Evolutionary conservation across 2,797 vertebrate species (phyloP).

Genomic region (Megaceryle alcyon): DNA sequence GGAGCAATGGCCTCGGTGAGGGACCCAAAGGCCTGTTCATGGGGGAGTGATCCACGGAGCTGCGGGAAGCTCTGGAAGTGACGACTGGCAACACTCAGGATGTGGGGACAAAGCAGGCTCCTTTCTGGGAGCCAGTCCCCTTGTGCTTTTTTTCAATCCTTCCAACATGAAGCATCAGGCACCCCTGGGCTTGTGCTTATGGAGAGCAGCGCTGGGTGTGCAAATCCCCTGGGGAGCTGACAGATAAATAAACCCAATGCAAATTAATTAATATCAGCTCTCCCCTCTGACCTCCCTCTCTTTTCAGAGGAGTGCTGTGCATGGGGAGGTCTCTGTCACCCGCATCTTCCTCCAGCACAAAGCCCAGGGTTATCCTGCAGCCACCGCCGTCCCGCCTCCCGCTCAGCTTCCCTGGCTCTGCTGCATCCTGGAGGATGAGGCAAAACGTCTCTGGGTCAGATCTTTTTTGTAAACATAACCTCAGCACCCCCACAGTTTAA

Average conservation of each 20-base stretch:
- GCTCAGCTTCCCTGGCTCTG: rapidly evolving
- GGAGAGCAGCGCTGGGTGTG: neutral
- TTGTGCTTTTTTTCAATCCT: neutral
- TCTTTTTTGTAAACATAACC: neutral
- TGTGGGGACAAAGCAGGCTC: neutral
- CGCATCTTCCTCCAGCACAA: neutral
- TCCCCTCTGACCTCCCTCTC: neutral
- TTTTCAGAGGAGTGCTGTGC: neutral
- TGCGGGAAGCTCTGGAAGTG: neutral
- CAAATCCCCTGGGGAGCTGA: neutral
- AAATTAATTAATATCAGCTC: neutral
- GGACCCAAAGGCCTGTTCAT: neutral
- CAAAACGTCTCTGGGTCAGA: neutral
- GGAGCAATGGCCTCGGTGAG: neutral
- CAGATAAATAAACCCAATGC: neutral
- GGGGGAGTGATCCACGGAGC: neutral
- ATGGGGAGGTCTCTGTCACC: neutral
- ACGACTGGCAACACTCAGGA: neutral
- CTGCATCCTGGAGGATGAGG: neutral
- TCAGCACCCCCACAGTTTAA: neutral
- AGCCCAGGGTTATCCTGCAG: neutral
- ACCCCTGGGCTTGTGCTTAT: neutral
- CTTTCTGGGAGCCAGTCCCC: rapidly evolving
- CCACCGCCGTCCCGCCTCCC: neutral
- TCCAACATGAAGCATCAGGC: neutral